Evolutionary conservation across 2,797 vertebrate species (phyloP), one percentile per base, ranked within the genome.

Genomic region (Poeciliopsis presidionis): DNA sequence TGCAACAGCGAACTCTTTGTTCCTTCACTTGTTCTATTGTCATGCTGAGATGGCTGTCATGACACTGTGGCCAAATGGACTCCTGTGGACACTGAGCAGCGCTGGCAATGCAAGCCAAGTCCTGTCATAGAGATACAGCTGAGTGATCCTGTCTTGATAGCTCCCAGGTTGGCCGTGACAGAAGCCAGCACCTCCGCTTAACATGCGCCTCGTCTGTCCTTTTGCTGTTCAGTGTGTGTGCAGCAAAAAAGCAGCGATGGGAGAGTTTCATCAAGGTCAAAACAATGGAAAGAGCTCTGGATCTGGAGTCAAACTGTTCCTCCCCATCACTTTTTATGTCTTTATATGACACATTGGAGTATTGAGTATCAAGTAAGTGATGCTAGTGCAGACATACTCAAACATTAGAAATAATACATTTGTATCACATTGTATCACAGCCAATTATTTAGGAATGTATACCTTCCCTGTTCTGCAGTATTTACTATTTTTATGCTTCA

Each of bases 41-140:
- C 86, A 89, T 77, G 88, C 91, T 87, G 89, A 81, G 84, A 85
- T 69, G 75, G 77, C 84, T 83, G 87, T 90, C 84, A 82, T 84
- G 81, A 88, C 84, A 81, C 79, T 1, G 30, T 85, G 82, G 77
- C 74, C 65, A 25, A 6, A 22, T 61, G 83, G 83, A 90, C 72
- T 76, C 72, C 75, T 43, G 83, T 77, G 82, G 91, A 85, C 81
- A 57, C 88, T 78, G 86, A 74, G 81, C 75, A 18, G 81, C 78
- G 80, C 83, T 22, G 39, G 75, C 20, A 73, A 79, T 8, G 39
- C 79, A 65, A 82, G 76, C 83, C 72, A 55, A 81, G 47, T 79
- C 79, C 83, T 89, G 90, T 90, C 90, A 85, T 82, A 77, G 82
- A 80, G 88, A 90, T 87, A 84, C 87, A 83, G 86, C 65, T 63